These are phyloP conservation scores for Carettochelys insculpta DNA, from an alignment of 2,113 vertebrate genomes.

Conservation along the genomic window DNA sequence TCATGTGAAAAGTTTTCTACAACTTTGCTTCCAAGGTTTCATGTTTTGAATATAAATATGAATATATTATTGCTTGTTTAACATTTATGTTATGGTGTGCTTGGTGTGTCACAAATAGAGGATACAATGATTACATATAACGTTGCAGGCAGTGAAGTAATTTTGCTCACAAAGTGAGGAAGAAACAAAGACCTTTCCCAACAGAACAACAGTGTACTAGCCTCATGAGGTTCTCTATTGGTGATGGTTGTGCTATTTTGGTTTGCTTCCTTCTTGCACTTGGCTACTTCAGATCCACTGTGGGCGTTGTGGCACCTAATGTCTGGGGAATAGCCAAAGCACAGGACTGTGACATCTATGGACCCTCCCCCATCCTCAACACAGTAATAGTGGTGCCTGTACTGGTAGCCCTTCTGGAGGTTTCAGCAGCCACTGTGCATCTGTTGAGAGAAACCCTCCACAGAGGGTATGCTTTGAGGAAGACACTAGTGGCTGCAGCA, in stretches of 20 bases:
- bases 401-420: neutral
- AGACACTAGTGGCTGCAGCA: neutral
- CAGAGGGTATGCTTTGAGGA: neutral
- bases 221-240: accelerated
- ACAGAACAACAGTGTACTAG: neutral
- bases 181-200: neutral
- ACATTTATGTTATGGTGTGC: neutral
- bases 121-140: neutral
- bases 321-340: neutral
- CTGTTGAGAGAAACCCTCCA: neutral
- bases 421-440: neutral
- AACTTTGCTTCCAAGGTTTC: neutral
- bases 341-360: neutral
- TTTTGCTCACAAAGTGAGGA: neutral
- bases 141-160: neutral
- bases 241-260: neutral
- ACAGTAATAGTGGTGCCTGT: neutral
- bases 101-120: neutral
- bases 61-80: neutral
- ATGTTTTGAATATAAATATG: neutral
- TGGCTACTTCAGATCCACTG: neutral
- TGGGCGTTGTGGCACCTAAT: neutral
- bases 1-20: neutral
- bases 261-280: neutral
- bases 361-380: neutral